A percentile compares a stretch with the other conserved stretches of the same genome.
These are phyloP conservation scores for Pseudobourletiella spinata DNA, from an alignment of 1,140 invertebrate genomes.

Conservation along the genomic window DNA sequence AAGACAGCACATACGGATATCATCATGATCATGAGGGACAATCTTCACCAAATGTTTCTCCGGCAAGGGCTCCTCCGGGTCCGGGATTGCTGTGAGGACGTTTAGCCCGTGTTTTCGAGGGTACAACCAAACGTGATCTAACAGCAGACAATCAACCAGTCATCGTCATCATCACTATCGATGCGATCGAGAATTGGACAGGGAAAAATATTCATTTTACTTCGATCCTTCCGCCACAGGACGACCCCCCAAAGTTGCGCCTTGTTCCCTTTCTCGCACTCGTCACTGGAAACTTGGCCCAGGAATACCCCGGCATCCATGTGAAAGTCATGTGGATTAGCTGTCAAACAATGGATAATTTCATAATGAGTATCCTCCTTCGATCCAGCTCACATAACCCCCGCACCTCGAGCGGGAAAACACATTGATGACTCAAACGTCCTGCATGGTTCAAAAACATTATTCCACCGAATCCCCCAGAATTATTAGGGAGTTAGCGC, in stretches of 20 bases:
- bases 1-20: too few relatives aligned
- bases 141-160: too few relatives aligned
- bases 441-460: too few relatives aligned
- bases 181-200: too few relatives aligned
- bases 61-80: slow-evolving; percentile 3
- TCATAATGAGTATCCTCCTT: too few relatives aligned
- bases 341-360: slow-evolving; percentile 8
- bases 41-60: slow-evolving; percentile 5
- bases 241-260: slow-evolving; percentile 2
- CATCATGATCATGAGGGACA: background rate
- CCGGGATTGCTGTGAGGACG: background rate
- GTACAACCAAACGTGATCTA: slow-evolving; percentile 1
- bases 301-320: background rate
- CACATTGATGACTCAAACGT: too few relatives aligned
- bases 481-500: too few relatives aligned
- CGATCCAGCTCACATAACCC: too few relatives aligned
- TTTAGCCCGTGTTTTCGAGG: slow-evolving; percentile 3
- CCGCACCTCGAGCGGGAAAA: too few relatives aligned
- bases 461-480: too few relatives aligned
- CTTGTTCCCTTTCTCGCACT: background rate
- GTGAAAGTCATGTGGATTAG: slow-evolving; percentile 2
- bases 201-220: too few relatives aligned
- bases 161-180: too few relatives aligned
- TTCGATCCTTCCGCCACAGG: background rate
- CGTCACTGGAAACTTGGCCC: slow-evolving; percentile 1